Percentiles rank a stretch among this genome's conserved stretches.
These are phyloP conservation scores for Brachionus plicatilis DNA, from an alignment of 1,140 invertebrate species.

Conservation along the genomic window DNA sequence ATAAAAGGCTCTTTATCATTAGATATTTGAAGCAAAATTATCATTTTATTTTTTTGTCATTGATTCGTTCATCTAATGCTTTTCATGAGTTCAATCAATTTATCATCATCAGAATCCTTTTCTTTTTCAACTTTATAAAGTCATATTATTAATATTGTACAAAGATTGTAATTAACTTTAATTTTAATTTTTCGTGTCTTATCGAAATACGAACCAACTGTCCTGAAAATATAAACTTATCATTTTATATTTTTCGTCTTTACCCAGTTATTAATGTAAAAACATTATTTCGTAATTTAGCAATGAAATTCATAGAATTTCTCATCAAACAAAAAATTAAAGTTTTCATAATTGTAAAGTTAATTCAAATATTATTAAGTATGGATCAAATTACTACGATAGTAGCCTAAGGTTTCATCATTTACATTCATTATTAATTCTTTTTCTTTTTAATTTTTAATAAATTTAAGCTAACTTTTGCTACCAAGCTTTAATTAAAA, in stretches of 20 bases:
- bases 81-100: background rate
- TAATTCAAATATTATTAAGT: no score
- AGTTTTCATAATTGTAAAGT: background rate
- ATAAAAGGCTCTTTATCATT: background rate
- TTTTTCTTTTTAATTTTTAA: background rate
- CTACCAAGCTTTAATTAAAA: background rate
- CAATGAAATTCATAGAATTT: background rate
- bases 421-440: no score
- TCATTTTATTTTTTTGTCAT: background rate
- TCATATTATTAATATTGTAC: background rate
- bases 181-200: background rate
- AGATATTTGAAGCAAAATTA: background rate
- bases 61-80: background rate
- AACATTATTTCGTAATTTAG: background rate
- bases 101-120: background rate
- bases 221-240: background rate
- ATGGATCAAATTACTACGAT: no score
- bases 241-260: background rate
- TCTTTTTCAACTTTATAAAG: background rate
- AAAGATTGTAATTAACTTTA: background rate
- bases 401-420: no score
- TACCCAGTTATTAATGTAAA: background rate
- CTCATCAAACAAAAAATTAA: background rate
- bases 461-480: background rate
- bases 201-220: background rate